Conservation (phyloP, 2,113 vertebrate genomes). For the Poecilia latipinna region DNA sequence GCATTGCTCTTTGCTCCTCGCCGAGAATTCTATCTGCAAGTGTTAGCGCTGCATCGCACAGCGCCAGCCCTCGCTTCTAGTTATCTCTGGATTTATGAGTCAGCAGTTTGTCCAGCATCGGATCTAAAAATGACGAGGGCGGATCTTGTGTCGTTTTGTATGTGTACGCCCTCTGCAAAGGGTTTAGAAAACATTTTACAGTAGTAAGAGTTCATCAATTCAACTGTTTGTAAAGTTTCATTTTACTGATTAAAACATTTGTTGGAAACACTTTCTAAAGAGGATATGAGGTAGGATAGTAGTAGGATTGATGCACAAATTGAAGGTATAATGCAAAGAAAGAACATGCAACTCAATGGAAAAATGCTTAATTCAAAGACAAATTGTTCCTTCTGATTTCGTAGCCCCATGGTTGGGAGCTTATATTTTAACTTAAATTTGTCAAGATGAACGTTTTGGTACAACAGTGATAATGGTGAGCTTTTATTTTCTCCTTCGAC, state of each 20-base stretch:
- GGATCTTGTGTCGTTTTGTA: constrained; percentile 39
- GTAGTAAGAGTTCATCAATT: constrained; percentile 2
- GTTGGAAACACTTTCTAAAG: neutral
- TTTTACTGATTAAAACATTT: neutral
- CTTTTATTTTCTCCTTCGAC: constrained; percentile 47
- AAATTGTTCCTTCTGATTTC: neutral
- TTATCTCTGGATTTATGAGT: constrained; percentile 26
- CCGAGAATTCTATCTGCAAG: constrained; percentile 33
- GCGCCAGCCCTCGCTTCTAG: constrained; percentile 22
- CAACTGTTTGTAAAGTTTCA: neutral
- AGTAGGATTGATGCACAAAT: constrained; percentile 12
- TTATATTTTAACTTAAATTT: neutral
- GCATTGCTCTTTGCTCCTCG: constrained; percentile 16
- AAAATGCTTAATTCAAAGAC: constrained; percentile 11
- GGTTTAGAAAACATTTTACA: constrained; percentile 39
- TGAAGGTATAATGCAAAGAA: constrained; percentile 31
- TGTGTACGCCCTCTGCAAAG: constrained; percentile 25
- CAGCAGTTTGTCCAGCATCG: constrained; percentile 41
- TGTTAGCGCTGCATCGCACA: constrained; percentile 26
- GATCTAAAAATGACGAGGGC: constrained; percentile 26
- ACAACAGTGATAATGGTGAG: constrained; percentile 47
- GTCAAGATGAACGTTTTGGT: constrained; percentile 35
- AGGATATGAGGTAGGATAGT: constrained; percentile 1
- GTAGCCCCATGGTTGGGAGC: neutral
- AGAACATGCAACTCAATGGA: constrained; percentile 78